Evolutionary conservation across 2,888 invertebrate species (phyloP).

Genomic region (Limnephilus rhombicus): DNA sequence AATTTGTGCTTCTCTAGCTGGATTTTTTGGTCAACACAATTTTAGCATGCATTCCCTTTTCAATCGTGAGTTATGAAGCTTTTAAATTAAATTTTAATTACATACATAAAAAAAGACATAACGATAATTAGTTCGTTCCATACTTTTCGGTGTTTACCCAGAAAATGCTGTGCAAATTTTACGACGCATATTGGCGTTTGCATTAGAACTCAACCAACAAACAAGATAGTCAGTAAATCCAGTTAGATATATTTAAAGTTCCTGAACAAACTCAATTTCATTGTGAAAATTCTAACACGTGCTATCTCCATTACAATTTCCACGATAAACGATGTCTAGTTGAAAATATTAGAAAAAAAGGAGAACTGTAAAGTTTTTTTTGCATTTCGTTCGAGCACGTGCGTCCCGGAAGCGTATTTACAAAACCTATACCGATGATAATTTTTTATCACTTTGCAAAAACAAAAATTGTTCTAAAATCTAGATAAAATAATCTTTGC

Average conservation of each 20-base stretch:
- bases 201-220: neutral
- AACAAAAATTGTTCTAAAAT: no score
- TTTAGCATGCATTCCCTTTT: no score
- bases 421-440: no score
- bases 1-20: neutral
- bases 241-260: neutral
- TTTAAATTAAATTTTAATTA: no score
- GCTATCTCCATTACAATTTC: neutral
- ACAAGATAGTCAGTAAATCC: neutral
- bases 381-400: neutral
- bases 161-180: neutral
- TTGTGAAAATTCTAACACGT: neutral
- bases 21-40: neutral
- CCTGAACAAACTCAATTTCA: no score
- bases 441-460: no score
- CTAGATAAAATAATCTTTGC: no score
- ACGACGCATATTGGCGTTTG: neutral
- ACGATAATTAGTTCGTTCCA: no score
- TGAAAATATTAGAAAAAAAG: neutral
- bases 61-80: no score
- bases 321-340: neutral
- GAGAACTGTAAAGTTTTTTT: neutral
- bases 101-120: neutral
- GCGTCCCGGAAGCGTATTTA: neutral
- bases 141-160: neutral